Evolutionary conservation across 2,113 vertebrate genomes (phyloP).

Genomic region (Triplophysa dalaica): DNA sequence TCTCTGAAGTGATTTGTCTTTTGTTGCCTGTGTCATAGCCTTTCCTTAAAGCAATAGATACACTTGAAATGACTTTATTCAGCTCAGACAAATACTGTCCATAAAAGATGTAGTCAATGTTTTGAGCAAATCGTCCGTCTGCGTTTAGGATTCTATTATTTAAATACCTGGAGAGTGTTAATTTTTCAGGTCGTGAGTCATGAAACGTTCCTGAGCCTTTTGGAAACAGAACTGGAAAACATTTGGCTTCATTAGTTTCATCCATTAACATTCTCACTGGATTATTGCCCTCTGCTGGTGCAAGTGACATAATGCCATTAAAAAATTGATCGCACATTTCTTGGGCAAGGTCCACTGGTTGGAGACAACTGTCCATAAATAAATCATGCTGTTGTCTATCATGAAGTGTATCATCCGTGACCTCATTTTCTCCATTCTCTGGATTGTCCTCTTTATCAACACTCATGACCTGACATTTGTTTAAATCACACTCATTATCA

Average conservation of each 20-base stretch:
- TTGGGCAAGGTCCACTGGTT: conserved; percentile 32
- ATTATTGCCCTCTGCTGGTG: too few species aligned
- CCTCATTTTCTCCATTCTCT: conserved; percentile 5
- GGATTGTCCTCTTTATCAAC: not conserved
- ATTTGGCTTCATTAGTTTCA: too few species aligned
- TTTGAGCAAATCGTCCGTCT: conserved; percentile 43
- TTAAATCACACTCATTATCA: not conserved
- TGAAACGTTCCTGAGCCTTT: too few species aligned
- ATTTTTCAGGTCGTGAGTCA: too few species aligned
- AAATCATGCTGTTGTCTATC: conserved; percentile 25
- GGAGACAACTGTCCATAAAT: conserved; percentile 27
- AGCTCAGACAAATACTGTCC: conserved; percentile 29
- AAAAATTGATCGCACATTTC: too few species aligned
- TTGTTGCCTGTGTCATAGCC: not conserved
- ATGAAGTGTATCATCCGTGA: not conserved
- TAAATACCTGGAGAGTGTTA: too few species aligned
- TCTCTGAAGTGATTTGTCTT: not conserved
- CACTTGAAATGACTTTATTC: too few species aligned
- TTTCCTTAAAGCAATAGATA: too few species aligned
- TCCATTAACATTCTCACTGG: too few species aligned
- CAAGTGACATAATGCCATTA: too few species aligned
- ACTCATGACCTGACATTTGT: too few species aligned
- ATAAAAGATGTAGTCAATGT: conserved; percentile 41
- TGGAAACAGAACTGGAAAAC: too few species aligned
- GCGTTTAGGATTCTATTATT: conserved; percentile 40